Base-by-base conservation (phyloP, 2,888 invertebrate species). In the Notocelia uddmanniana region DNA sequence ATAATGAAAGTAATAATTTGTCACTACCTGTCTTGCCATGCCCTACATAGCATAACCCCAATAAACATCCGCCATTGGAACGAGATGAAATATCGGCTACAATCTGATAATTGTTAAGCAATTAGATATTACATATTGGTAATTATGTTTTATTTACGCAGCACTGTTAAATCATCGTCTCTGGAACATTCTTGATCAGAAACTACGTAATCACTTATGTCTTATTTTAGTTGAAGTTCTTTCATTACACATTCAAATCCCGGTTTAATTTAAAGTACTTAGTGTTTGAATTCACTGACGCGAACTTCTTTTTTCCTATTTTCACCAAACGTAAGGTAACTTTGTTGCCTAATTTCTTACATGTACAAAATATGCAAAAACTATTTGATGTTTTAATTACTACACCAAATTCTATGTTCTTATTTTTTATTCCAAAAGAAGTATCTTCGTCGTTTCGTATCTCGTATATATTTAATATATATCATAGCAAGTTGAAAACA, bases 21-120 rank as follows among this genome's bases (percentile, higher is more conserved):
- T 75, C 74, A 78, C 79, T 77, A 81, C 81, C 79, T 79, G 81
- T 81, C 81, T 81, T 78, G 78, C 78, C 73, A 69, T 80, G 88
- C 74, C 84, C 89, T 83, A 90, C 85, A 84, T 89, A 82, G 80
- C 76, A 79, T 86, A 88, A 85, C 86, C 86, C 85, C 82, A 85
- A 87, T 89, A 86, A 88, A 74, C 80, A 76, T 76, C 73, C 75
- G 74, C 66, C 63, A 67, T 57, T 60, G 66, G 59, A 41, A 71
- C 66, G 68, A 74, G 73, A 77, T 85, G 82, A 84, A 74, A 83
- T 83, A 82, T 78, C 79, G 75, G 73, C 77, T 74, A 80, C 80
- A 79, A 79, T 78, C 70, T 62, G 73, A 67, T 77, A 79, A 78
- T 79, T 79, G 76, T 71, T 74, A 70, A 74, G 74, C 68, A 73